Evolutionary conservation across 2,888 invertebrate species (phyloP), one percentile per base, ranked within the genome.

Genomic region (Amphipyra tragopoginis): DNA sequence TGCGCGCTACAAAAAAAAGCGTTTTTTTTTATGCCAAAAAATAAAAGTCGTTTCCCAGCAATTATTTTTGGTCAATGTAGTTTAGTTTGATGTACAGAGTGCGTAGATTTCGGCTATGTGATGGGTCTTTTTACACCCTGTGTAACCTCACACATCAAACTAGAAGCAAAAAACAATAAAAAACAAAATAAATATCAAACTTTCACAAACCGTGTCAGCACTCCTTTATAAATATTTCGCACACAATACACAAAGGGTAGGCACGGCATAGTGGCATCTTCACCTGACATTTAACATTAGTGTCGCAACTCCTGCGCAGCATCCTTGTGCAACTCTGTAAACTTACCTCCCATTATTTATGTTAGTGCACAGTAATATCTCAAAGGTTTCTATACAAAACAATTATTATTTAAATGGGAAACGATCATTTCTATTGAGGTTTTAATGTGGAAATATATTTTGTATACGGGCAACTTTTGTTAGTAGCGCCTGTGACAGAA

Each of bases 221-320:
- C 13, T 42, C 38, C 33, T 8, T 3, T 44, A 33, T 14, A 50
- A 66, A 54, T 44, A 60, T 72, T 59, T 52, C 51, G 29, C 43
- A 47, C 39, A 49, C 14, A 67, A 38, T 47, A 54, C 61, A 78
- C 83, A 83, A 81, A 82, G 80, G 79, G 72, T 43, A 21, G 21
- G 21, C 21, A 29, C 9, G 13, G 1, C 42, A 14, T 61, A 55
- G 65, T 63, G 66, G 69, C 80, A 67, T 86, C 84, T 84, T 83
- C 82, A 74, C 11, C 73, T 85, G 81, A 77, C 85, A 83, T 86
- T 84, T 86, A 77, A 54, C 53, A 49, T 65, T 55, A 21, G 34
- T 10, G 6, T 72, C 21, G 65, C 7, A 75, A 72, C 50, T 70
- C 56, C 52, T 15, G 64, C 56, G 55, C 68, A 44, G 29, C 56